These are phyloP conservation scores for Periophthalmus magnuspinnatus DNA, from an alignment of 2,797 vertebrate genomes.

Conservation along the genomic window DNA sequence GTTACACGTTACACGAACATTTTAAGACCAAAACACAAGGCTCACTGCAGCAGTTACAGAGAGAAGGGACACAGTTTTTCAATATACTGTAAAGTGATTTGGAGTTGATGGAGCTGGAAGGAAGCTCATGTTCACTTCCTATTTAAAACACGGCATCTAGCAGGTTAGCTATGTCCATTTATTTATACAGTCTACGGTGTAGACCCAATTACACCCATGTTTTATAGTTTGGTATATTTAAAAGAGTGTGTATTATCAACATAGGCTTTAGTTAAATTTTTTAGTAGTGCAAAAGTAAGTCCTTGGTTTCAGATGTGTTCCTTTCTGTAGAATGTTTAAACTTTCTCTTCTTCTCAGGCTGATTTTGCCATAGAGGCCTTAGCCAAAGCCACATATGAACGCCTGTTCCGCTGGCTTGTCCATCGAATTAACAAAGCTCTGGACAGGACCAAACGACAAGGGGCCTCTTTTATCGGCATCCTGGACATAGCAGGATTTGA, in stretches of 20 bases:
- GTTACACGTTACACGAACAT: too few relatives aligned
- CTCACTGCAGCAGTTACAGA: too few relatives aligned
- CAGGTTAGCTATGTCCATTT: too few relatives aligned
- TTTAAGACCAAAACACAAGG: too few relatives aligned
- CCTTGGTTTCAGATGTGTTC: not conserved
- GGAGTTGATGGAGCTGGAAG: too few relatives aligned
- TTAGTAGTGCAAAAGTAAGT: not conserved
- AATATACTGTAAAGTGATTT: too few relatives aligned
- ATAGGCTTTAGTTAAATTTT: not conserved
- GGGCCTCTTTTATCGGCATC: constrained; percentile 98
- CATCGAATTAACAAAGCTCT: constrained; percentile 96
- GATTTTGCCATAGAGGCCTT: constrained; percentile 97
- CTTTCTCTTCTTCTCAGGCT: constrained; percentile 73
- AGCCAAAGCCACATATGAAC: constrained; percentile 95
- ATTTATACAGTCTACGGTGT: too few relatives aligned
- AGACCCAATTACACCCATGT: not conserved
- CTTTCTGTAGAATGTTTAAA: not conserved
- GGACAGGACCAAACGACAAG: constrained; percentile 96
- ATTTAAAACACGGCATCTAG: too few relatives aligned
- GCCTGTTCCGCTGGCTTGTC: constrained; percentile 97
- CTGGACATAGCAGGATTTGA: constrained; percentile 98
- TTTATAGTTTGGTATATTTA: not conserved
- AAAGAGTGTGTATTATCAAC: not conserved
- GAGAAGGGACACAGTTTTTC: too few relatives aligned
- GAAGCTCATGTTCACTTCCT: too few relatives aligned